Percentiles rank a stretch among this genome's conserved stretches.
Conservation (phyloP, 2,888 invertebrate species). For the Plagiodera versicolora region DNA sequence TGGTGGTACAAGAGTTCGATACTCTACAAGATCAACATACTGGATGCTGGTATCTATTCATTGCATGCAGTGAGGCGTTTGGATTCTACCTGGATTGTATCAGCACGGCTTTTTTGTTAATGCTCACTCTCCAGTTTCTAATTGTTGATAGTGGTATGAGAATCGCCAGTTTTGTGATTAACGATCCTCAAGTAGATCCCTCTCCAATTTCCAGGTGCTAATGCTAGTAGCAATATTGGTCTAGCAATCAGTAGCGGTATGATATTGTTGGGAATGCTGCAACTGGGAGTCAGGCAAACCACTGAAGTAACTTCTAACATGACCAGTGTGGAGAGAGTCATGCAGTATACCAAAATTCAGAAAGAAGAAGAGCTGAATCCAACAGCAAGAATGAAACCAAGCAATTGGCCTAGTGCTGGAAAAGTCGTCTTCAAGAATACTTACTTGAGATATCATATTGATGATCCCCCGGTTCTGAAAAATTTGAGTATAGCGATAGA, state of each 20-base stretch:
- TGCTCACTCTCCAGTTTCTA: slow-evolving; percentile 67
- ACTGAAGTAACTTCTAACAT: slow-evolving; percentile 77
- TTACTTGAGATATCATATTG: slow-evolving; percentile 64
- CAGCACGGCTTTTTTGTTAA: slow-evolving; percentile 62
- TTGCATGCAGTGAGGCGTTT: slow-evolving; percentile 60
- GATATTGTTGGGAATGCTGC: slow-evolving; percentile 66
- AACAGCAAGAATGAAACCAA: slow-evolving; percentile 49
- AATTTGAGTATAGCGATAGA: slow-evolving; percentile 64
- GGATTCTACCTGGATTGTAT: slow-evolving; percentile 68
- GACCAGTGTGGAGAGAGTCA: slow-evolving; percentile 74
- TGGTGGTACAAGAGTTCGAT: slow-evolving; percentile 76
- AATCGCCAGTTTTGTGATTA: no score
- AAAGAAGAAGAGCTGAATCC: slow-evolving; percentile 58
- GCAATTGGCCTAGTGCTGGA: slow-evolving; percentile 65
- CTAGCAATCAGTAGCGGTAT: slow-evolving; percentile 38
- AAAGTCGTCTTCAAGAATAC: slow-evolving; percentile 62
- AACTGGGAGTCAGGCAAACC: slow-evolving; percentile 77
- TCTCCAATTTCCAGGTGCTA: slow-evolving; percentile 13
- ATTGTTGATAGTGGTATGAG: slow-evolving; percentile 58
- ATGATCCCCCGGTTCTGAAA: slow-evolving; percentile 68
- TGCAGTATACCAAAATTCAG: slow-evolving; percentile 76
- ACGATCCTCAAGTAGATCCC: no score
- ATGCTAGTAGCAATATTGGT: slow-evolving; percentile 42
- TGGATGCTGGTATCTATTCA: slow-evolving; percentile 62
- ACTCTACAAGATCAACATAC: slow-evolving; percentile 69